These are phyloP conservation scores for Brachionichthys hirsutus DNA, from an alignment of 2,113 vertebrate species.

Conservation along the genomic window DNA sequence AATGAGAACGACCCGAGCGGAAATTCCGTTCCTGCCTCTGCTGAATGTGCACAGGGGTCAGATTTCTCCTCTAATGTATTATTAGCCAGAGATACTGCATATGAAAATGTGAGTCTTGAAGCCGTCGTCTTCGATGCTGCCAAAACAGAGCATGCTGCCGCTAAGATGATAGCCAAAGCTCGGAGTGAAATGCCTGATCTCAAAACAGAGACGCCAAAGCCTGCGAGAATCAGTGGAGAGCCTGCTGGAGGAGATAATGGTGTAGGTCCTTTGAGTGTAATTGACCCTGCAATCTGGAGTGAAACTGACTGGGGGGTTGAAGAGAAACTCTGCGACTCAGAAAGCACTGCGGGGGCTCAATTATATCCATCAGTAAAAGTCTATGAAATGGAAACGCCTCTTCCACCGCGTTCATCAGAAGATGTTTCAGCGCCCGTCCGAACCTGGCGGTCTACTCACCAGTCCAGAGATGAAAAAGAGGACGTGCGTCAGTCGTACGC, in stretches of 20 bases:
- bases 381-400: constrained; percentile 16
- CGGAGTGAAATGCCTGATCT: constrained; percentile 44
- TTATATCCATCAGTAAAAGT: constrained; percentile 42
- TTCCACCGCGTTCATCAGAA: background rate
- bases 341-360: constrained; percentile 30
- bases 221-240: constrained; percentile 49
- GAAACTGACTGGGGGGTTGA: constrained; percentile 42
- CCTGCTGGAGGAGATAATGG: constrained; percentile 63
- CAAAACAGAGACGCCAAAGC: constrained; percentile 40
- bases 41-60: constrained; percentile 32
- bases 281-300: constrained; percentile 59
- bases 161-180: constrained; percentile 35
- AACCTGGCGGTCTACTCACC: constrained; percentile 7
- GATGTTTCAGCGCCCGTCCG: constrained; percentile 20
- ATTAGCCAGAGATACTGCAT: constrained; percentile 34
- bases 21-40: constrained; percentile 6
- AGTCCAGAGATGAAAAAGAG: constrained; percentile 28
- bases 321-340: constrained; percentile 42
- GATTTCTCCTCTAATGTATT: constrained; percentile 17
- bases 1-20: constrained; percentile 32
- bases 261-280: constrained; percentile 49
- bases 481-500: constrained; percentile 17
- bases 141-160: constrained; percentile 22
- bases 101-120: constrained; percentile 15
- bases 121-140: constrained; percentile 23